Conservation (phyloP, 1,140 invertebrate genomes). For the Coptotermes formosanus region DNA sequence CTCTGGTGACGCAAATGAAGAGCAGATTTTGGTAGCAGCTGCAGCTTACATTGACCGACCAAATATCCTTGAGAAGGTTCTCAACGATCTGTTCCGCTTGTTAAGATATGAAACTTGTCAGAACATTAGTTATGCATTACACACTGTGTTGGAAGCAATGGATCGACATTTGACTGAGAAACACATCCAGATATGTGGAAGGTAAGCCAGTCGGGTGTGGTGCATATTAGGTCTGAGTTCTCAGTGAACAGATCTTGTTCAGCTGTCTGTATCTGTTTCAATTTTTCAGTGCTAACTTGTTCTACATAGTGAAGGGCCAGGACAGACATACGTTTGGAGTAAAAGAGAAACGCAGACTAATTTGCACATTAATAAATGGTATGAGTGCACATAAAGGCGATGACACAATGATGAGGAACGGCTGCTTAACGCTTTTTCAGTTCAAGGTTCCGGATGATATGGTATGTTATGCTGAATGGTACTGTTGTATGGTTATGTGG, state of each 20-base stretch:
- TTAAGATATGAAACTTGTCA: conserved; percentile 77
- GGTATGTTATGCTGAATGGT: conserved; percentile 57
- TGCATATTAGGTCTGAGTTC: too few relatives aligned
- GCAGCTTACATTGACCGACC: conserved; percentile 75
- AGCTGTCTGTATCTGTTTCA: background rate
- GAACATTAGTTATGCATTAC: conserved; percentile 68
- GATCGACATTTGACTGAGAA: conserved; percentile 76
- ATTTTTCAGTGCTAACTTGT: conserved; percentile 79
- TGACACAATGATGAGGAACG: conserved; percentile 93
- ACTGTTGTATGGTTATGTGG: too few relatives aligned
- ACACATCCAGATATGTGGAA: conserved; percentile 90
- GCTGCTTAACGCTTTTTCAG: conserved; percentile 90
- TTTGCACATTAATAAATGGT: conserved; percentile 78
- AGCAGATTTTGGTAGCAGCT: conserved; percentile 84
- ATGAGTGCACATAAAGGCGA: conserved; percentile 82
- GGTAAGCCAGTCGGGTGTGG: conserved; percentile 50
- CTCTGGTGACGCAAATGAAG: conserved; percentile 87
- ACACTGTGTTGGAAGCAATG: conserved; percentile 83
- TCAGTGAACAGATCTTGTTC: too few relatives aligned
- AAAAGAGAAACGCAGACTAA: conserved; percentile 72
- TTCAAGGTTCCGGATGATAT: conserved; percentile 94
- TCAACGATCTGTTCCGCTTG: conserved; percentile 90
- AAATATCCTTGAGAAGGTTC: conserved; percentile 74
- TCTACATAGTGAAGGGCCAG: conserved; percentile 88
- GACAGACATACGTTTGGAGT: conserved; percentile 64